Evolutionary conservation across 2,797 vertebrate species (phyloP), one percentile per base, ranked within the genome.

Genomic region (Enteromius treurensis): DNA sequence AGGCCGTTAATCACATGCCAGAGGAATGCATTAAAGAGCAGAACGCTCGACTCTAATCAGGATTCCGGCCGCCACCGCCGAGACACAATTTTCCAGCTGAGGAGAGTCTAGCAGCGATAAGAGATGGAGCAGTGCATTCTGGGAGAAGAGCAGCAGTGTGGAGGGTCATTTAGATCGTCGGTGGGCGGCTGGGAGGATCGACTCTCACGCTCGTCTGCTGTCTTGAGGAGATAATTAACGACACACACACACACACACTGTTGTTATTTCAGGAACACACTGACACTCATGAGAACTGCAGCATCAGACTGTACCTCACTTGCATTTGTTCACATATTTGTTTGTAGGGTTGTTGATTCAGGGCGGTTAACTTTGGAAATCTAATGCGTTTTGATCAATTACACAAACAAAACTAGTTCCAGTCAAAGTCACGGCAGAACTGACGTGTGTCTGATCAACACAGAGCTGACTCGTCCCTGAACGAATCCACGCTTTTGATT

Each of bases 51-150:
- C 55, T 78, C 26, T 67, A n/a, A 78, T 67, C 77, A 47, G 60
- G 13, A n/a, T 21, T 47, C 76, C 3, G 9, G 23, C 53, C 34
- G 7, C 55, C 51, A 11, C 53, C n/a, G 5, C 4, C 1, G 3
- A 40, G 5, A 14, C 2, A 7, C 32, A 26, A 15, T 49, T 67
- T 32, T 78, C 40, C 60, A 78, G 74, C 53, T 76, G 76, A 78
- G 49, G 76, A 78, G 76, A 78, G 76, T 11, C 26, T 13, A 14
- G 51, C 8, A 3, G 15, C 3, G 75, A 77, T 76, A 58, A 62
- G 75, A 77, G 73, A 15, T 21, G 3, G 45, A 67, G 45, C 34
- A 11, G 62, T 79, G 62, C 62, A 51, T 79, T 68, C 23, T 79
- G 77, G 62, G 62, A 67, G 21, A 23, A 79, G 19, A 53, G 64